These are phyloP conservation scores for Folsomia candida DNA, from an alignment of 2,888 invertebrate genomes.

Conservation along the genomic window DNA sequence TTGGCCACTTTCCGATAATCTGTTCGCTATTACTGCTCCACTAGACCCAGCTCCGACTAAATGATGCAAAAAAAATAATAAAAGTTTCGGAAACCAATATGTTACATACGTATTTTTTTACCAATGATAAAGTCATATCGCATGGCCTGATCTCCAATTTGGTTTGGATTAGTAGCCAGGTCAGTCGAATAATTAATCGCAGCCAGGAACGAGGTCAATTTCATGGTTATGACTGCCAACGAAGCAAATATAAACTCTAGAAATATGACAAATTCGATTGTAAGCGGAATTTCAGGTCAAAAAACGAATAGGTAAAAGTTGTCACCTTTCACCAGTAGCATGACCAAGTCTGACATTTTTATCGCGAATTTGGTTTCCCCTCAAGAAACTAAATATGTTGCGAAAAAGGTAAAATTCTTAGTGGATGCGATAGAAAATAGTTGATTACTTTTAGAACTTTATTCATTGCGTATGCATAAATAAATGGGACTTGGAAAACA, in stretches of 20 bases:
- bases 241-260: not conserved
- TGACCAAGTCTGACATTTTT: no score
- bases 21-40: not conserved
- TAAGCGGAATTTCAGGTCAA: no score
- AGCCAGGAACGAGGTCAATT: not conserved
- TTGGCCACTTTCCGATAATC: not conserved
- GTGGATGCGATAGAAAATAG: no score
- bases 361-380: no score
- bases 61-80: not conserved
- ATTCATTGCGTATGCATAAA: no score
- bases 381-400: no score
- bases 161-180: not conserved
- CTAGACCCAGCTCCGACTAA: not conserved
- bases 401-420: no score
- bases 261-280: no score
- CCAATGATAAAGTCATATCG: not conserved
- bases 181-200: not conserved
- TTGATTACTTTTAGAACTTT: no score
- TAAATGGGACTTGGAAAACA: no score
- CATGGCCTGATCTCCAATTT: not conserved
- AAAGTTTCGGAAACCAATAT: not conserved
- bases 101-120: not conserved
- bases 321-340: no score
- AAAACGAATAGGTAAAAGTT: no score
- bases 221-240: not conserved